Evolutionary conservation across 1,140 invertebrate species (phyloP).

Genomic region (Tetragnatha versicolor): DNA sequence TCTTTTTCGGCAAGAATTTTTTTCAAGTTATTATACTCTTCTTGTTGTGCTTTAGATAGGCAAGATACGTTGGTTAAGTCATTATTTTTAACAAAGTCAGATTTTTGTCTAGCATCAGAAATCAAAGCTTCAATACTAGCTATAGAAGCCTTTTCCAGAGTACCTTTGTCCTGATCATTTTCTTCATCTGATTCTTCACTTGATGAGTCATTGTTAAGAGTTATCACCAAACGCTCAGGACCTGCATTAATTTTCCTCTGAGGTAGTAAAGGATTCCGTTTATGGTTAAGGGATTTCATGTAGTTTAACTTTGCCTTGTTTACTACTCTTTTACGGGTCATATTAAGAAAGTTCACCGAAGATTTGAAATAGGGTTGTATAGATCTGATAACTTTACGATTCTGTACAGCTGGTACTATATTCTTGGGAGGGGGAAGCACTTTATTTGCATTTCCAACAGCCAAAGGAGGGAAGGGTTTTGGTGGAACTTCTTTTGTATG

Average conservation of each 20-base stretch:
- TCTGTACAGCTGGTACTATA: too few species aligned
- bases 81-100: neutral
- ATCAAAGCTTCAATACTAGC: constrained; percentile 39
- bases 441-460: too few species aligned
- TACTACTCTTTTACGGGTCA: neutral
- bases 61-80: constrained; percentile 22
- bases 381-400: too few species aligned
- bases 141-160: neutral
- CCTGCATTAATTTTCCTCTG: neutral
- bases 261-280: too few species aligned
- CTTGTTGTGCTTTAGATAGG: constrained; percentile 46
- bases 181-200: constrained; percentile 42
- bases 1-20: constrained; percentile 32
- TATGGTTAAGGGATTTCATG: neutral
- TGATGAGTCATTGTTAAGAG: constrained; percentile 25
- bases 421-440: too few species aligned
- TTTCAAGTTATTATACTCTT: constrained; percentile 28
- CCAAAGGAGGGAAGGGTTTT: too few species aligned
- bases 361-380: too few species aligned
- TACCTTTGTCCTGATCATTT: neutral
- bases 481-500: too few species aligned
- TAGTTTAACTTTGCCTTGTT: neutral
- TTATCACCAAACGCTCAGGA: constrained; percentile 21
- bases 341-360: neutral
- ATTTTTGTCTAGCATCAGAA: constrained; percentile 22